Base-by-base conservation (phyloP, 2,113 vertebrate genomes). In the Tragelaphus strepsiceros region DNA sequence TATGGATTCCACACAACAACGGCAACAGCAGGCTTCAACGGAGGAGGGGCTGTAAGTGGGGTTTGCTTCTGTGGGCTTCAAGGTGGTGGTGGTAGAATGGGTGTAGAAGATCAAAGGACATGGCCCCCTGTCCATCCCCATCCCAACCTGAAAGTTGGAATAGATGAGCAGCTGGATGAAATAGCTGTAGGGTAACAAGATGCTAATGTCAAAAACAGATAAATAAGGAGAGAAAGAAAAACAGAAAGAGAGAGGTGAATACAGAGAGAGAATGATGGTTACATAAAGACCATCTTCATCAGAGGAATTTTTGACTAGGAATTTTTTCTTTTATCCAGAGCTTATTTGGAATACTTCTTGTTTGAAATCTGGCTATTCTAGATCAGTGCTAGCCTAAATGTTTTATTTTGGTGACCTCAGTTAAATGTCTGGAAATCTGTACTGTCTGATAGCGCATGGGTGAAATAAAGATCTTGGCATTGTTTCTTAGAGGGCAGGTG, bases 31-130 rank as follows among this genome's bases (percentile, higher is more conserved):
- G 98, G 71, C 98, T 99, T 97, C 99, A 98, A 97, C 98, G 97
- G 58, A 99, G 99, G 87, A 98, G 99, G 98, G 99, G 99, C 96
- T 99, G 99, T 99, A 98, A 99, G 99, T 99, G 98, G 98, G 98
- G 95, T 99, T 98, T 99, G 97, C 98, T 99, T 99, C 62, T 30
- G 3, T 83, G 97, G 91, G 35, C 32, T 95, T 85, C 74, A 87
- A 64, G 53, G 93, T 71, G 90, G 94, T 90, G 92, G 93, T 78
- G 85, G 53, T 83, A 92, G 91, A 96, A 58, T 94, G 94, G 83
- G 78, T 87, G 2, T 92, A 78, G 77, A 90, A 74, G 62, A 92
- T 59, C 30, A 90, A 96, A 97, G 17, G 67, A 53, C 54, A 84
- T 80, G 7, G 9, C 16, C 24, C 32, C 58, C 67, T 14, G n/a